phyloP scores from a whole-genome alignment of 2,888 invertebrate species.

The Andrena bucephala region DNA sequence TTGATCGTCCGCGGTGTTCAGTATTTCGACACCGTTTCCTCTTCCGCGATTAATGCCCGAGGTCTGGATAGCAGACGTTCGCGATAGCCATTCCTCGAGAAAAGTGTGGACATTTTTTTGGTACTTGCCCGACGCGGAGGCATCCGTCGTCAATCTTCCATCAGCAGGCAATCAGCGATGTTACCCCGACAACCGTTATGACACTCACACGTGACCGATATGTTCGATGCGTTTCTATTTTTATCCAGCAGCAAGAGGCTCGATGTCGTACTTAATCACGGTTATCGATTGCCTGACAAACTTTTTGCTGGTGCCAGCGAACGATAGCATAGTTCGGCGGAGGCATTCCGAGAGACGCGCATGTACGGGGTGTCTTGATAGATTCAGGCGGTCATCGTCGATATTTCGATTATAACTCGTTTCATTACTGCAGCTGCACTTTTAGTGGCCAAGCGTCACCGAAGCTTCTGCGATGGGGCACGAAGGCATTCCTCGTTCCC shows the following conservation, averaged over 20 bases:
- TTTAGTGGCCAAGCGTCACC: too few relatives aligned
- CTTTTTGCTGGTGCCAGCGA: conserved; percentile 17
- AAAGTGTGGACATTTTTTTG: conserved; percentile 7
- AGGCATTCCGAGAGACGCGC: not conserved
- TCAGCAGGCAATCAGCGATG: conserved; percentile 5
- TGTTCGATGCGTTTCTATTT: conserved; percentile 30
- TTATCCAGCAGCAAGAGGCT: not conserved
- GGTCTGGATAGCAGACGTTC: not conserved
- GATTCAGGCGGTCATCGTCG: too few relatives aligned
- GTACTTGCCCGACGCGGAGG: not conserved
- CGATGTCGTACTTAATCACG: conserved; percentile 12
- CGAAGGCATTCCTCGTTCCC: too few relatives aligned
- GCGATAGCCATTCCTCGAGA: not conserved
- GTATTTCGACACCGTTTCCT: conserved; percentile 40
- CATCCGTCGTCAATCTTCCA: conserved; percentile 10
- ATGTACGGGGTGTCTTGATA: not conserved
- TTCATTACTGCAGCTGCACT: too few relatives aligned
- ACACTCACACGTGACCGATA: conserved; percentile 42
- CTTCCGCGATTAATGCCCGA: not conserved
- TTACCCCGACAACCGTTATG: conserved; percentile 42
- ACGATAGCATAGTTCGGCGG: conserved; percentile 14
- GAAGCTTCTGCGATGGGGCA: too few relatives aligned
- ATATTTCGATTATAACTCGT: too few relatives aligned
- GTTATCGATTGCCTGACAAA: not conserved
- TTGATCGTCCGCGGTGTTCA: conserved; percentile 9